Base-by-base conservation (phyloP, 1,140 invertebrate species). In the Drosophila ironensis region DNA sequence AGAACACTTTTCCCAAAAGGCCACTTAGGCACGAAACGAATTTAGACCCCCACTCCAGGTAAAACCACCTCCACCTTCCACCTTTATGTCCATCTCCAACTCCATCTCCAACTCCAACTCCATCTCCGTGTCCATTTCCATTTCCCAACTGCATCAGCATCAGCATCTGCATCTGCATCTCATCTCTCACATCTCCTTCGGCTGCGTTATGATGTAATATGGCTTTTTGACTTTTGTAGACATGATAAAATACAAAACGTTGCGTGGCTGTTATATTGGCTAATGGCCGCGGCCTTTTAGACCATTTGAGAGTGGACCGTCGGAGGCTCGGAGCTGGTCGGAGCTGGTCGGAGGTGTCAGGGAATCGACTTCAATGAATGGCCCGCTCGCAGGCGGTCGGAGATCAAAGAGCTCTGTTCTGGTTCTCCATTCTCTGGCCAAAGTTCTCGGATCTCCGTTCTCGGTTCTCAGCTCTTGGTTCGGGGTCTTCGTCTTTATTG, bases 181-280 rank as follows among this genome's bases (percentile, higher is more conserved):
- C 61, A 67, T 46, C 50, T 45, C 61, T 66, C 60, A 46, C 52
- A 60, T 60, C 56, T 60, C 52, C 63, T 30, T 46, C 44, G 51
- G 53, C 50, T 60, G 68, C 64, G 64, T 74, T 84, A 84, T 84
- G 80, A 84, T 84, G 80, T 84, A 84, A 84, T 84, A 86, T 84
- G 74, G 80, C 80, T 86, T 84, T 84, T 80, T 86, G 80, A 84
- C 80, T 84, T 84, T 84, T 84, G 80, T 84, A 86, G 80, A 80
- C 80, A 84, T 84, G 80, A 86, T 84, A 84, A 84, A 84, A 84
- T 84, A 86, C 80, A 86, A 84, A 80, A 86, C 80, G 74, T 86
- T 86, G 80, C 80, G 74, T 86, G 80, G 78, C 78, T 86, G 78
- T 80, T 84, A 84, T 84, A 84, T 84, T 84, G 80, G 80, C 80